phyloP scores from a whole-genome alignment of 1,140 invertebrate species.

The Drosophila miranda region DNA sequence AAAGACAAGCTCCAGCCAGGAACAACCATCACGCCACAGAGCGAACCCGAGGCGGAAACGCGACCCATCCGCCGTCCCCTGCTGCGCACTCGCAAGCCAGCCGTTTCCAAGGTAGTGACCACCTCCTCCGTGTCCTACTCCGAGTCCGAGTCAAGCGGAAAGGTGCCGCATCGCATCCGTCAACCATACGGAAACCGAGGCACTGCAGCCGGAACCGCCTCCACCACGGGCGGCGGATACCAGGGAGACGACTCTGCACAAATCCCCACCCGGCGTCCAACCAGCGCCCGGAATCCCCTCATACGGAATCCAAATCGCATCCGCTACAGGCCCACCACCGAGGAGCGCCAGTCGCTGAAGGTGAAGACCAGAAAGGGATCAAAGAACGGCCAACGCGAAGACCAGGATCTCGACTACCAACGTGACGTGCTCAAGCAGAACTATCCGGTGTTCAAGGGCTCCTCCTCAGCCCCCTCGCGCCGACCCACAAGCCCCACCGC shows the following conservation, averaged over 20 bases:
- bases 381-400: conserved; percentile 67
- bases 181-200: conserved; percentile 62
- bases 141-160: conserved; percentile 61
- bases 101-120: conserved; percentile 62
- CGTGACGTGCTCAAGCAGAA: conserved; percentile 85
- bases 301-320: conserved; percentile 81
- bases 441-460: conserved; percentile 83
- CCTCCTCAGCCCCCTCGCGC: conserved; percentile 57
- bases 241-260: conserved; percentile 64
- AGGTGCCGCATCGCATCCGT: conserved; percentile 64
- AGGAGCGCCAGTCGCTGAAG: conserved; percentile 71
- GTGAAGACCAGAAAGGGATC: conserved; percentile 54
- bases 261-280: conserved; percentile 83
- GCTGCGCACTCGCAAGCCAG: conserved; percentile 69
- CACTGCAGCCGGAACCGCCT: conserved; percentile 55
- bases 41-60: conserved; percentile 76
- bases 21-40: conserved; percentile 54
- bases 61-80: conserved; percentile 79
- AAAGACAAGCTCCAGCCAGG: conserved; percentile 64
- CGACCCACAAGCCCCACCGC: conserved; percentile 75
- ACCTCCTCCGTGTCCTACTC: conserved; percentile 74
- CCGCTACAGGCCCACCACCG: conserved; percentile 75
- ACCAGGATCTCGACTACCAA: conserved; percentile 84
- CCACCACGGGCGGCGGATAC: conserved; percentile 50
- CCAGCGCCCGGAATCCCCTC: conserved; percentile 69